Evolutionary conservation across 2,888 invertebrate genomes (phyloP), one percentile per base, ranked within the genome.

Genomic region (Colostygia pectinataria): DNA sequence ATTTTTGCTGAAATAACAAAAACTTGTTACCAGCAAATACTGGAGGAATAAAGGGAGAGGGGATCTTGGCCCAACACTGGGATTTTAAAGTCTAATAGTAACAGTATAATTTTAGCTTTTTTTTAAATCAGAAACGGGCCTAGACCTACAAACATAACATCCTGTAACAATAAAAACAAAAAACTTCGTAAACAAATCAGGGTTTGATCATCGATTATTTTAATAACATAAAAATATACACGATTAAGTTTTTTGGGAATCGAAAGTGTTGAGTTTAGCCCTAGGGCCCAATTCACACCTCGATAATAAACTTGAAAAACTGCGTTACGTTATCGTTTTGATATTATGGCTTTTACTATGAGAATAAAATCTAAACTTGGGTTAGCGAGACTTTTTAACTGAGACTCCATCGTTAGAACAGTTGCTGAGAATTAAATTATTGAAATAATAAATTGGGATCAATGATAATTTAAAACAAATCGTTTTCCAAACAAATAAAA

Each of bases 241-340:
- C 32, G 53, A 68, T 68, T 56, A 55, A 1, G 44, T 53, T 57
- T 60, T 57, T 58, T 56, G 53, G 48, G 60, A 53, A 61, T 13
- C 50, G 55, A 60, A 64, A 61, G 76, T 77, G 78, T 71, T 73
- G 76, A 77, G 68, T 70, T 75, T 63, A 53, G 65, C 77, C 68
- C 7, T 12, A 31, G 60, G 77, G 66, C 42, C 43, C 45, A 61
- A 68, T 73, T 68, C 61, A 69, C 69, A 70, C 69, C 49, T 51
- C 41, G 32, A 24, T 18, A 4, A 10, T 39, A 20, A 31, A 38
- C 45, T 45, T 34, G 31, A n/a, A 47, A 37, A 38, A 8, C 1
- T 18, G 15, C 23, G 33, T 34, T 43, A 12, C 33, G 43, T 49
- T 42, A 10, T 1, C 6, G 45, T 38, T 45, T 12, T 7, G 24